Evolutionary conservation across 2,113 vertebrate genomes (phyloP).

Genomic region (Cebidichthys violaceus): DNA sequence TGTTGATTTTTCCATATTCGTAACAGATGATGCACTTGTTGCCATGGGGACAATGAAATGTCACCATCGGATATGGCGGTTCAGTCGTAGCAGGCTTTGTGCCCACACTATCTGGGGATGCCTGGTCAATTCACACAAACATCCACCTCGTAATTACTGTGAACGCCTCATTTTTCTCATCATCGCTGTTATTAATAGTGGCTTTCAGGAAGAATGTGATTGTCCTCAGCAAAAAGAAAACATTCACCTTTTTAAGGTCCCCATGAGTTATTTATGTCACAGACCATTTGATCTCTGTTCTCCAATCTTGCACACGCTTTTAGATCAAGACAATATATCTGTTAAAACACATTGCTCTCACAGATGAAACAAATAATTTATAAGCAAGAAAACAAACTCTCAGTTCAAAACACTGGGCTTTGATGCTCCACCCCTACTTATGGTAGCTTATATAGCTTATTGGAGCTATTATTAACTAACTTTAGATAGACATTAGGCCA

Average conservation of each 20-base stretch:
- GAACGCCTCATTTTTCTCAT: constrained; percentile 3
- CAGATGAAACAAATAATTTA: not conserved
- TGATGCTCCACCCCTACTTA: not conserved
- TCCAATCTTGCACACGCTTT: not conserved
- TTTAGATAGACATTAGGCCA: not conserved
- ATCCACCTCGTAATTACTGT: not conserved
- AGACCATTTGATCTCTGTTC: not conserved
- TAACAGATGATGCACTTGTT: constrained; percentile 59
- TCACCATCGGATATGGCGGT: constrained; percentile 20
- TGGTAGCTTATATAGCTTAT: not conserved
- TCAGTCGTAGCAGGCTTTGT: constrained; percentile 14
- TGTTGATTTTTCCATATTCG: constrained; percentile 7
- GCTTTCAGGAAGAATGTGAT: not conserved
- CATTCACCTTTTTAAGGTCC: not conserved
- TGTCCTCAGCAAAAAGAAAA: not conserved
- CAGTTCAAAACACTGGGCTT: not conserved
- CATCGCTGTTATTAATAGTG: not conserved
- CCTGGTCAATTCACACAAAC: constrained; percentile 25
- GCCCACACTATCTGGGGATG: constrained; percentile 22
- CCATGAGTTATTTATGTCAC: not conserved
- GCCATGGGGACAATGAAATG: constrained; percentile 65
- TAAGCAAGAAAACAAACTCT: not conserved
- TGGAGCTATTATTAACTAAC: not conserved
- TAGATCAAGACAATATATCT: not conserved
- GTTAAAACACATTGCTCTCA: not conserved